A percentile compares a stretch with the other conserved stretches of the same genome.
These are phyloP conservation scores for Canis aureus DNA, from an alignment of 2,113 vertebrate species.

Conservation along the genomic window DNA sequence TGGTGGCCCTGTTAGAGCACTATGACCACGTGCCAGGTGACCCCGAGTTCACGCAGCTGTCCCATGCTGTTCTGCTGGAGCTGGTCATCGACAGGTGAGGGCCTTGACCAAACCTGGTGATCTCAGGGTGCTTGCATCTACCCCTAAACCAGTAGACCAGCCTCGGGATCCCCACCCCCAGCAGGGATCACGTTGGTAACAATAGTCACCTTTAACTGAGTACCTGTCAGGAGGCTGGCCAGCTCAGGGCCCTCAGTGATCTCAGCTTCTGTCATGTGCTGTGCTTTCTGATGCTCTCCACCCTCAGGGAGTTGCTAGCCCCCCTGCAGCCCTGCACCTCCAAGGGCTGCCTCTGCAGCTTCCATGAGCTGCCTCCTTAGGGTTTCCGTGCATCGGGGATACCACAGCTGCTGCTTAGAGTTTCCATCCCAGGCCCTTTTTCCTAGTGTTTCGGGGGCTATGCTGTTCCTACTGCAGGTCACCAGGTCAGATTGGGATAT, in stretches of 20 bases:
- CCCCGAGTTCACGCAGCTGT: constrained; percentile 91
- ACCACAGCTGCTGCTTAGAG: neutral
- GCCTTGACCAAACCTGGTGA: neutral
- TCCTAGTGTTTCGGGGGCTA: neutral
- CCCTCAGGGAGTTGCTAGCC: neutral
- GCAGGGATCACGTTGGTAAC: neutral
- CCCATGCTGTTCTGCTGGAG: constrained; percentile 94
- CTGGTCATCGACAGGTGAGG: constrained; percentile 95
- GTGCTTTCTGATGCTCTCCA: neutral
- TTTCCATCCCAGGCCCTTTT: constrained; percentile 16
- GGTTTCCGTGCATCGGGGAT: neutral
- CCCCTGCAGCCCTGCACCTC: neutral
- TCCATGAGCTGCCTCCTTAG: neutral
- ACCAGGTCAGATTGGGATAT: neutral
- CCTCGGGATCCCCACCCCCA: neutral
- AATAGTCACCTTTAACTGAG: neutral
- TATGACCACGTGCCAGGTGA: constrained; percentile 91
- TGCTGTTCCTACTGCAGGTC: neutral
- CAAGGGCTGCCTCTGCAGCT: neutral
- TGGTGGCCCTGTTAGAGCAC: constrained; percentile 90
- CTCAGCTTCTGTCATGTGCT: neutral
- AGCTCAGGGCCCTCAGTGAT: neutral
- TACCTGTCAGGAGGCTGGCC: neutral
- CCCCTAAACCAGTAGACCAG: neutral
- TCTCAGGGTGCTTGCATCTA: neutral